phyloP scores from a whole-genome alignment of 2,888 invertebrate species.

The Tipula vernalis region DNA sequence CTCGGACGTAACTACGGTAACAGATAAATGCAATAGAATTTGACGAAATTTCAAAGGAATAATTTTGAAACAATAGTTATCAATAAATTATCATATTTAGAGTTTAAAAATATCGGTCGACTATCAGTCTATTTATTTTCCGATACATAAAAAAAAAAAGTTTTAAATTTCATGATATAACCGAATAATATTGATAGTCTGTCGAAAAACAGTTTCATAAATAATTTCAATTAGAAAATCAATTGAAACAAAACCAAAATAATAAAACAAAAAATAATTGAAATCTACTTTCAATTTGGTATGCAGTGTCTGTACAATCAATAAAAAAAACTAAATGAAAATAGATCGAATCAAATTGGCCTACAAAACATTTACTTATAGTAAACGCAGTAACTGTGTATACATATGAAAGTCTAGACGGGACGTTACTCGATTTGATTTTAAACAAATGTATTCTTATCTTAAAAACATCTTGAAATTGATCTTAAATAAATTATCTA shows the following conservation, averaged over 20 bases:
- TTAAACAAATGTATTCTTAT: background rate
- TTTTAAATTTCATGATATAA: background rate
- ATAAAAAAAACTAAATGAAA: background rate
- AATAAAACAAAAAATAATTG: background rate
- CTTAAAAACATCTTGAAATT: background rate
- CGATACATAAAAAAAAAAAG: background rate
- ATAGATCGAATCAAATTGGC: constrained; percentile 4
- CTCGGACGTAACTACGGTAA: too few relatives aligned
- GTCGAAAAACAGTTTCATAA: background rate
- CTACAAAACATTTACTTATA: background rate
- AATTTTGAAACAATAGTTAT: too few relatives aligned
- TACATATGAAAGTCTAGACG: background rate
- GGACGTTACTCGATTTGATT: background rate
- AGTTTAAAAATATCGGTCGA: background rate
- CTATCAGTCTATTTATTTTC: background rate
- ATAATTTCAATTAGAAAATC: background rate
- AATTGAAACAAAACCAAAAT: background rate
- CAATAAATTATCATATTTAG: too few relatives aligned
- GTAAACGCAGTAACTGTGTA: background rate
- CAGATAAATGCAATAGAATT: too few relatives aligned
- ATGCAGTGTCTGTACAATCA: background rate
- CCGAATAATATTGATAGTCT: background rate
- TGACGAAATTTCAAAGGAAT: too few relatives aligned
- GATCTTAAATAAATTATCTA: background rate
- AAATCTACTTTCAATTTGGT: constrained; percentile 4